Percentiles rank a stretch among this genome's conserved stretches.
These are phyloP conservation scores for Standfussiana lucernea DNA, from an alignment of 2,888 invertebrate species.

Conservation along the genomic window DNA sequence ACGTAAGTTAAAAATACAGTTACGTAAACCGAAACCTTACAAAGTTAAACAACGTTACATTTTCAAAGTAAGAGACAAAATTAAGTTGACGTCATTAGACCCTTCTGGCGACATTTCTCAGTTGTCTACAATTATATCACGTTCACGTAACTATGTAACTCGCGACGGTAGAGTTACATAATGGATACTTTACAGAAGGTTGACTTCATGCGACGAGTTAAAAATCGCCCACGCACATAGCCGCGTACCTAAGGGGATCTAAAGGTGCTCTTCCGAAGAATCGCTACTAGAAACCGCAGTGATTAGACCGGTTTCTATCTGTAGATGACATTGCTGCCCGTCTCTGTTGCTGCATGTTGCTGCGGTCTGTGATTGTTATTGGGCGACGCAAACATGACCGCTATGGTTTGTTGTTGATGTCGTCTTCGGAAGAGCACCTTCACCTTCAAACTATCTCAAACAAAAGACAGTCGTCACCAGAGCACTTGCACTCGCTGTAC, in stretches of 20 bases:
- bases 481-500: neutral
- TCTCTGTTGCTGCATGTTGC: too few relatives aligned
- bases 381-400: too few relatives aligned
- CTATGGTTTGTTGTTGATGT: too few relatives aligned
- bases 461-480: neutral
- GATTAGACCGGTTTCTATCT: too few relatives aligned
- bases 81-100: conserved; percentile 45
- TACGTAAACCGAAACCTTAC: neutral
- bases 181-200: neutral
- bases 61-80: conserved; percentile 30
- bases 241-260: too few relatives aligned
- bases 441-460: too few relatives aligned
- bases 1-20: neutral
- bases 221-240: neutral
- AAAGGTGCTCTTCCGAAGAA: too few relatives aligned
- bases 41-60: conserved; percentile 27
- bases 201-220: neutral
- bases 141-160: conserved; percentile 38
- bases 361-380: too few relatives aligned
- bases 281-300: too few relatives aligned
- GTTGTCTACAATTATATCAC: conserved; percentile 49
- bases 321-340: too few relatives aligned
- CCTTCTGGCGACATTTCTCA: conserved; percentile 37
- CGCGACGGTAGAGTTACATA: neutral
- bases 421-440: too few relatives aligned